phyloP scores from a whole-genome alignment of 1,140 invertebrate species.

The Scaptodrosophila lebanonensis region DNA sequence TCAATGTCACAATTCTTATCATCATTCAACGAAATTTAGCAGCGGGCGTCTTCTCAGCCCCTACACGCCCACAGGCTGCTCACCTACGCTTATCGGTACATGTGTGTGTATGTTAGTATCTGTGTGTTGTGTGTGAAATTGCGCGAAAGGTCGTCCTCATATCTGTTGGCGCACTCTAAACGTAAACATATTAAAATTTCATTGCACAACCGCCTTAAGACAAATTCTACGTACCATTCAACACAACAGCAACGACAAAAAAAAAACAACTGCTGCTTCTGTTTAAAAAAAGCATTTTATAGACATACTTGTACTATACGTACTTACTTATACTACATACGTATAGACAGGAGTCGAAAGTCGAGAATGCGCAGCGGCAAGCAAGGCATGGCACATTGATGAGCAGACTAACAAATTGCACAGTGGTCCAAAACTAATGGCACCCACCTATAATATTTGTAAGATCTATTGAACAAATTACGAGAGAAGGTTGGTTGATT shows the following conservation, averaged over 20 bases:
- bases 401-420: too few species aligned
- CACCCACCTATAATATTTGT: too few species aligned
- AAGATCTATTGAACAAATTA: too few species aligned
- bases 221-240: not conserved
- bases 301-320: too few species aligned
- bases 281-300: too few species aligned
- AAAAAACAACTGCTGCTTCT: constrained; percentile 1
- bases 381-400: too few species aligned
- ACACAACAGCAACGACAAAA: not conserved
- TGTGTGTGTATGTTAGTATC: too few species aligned
- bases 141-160: constrained; percentile 44
- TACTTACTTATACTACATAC: too few species aligned
- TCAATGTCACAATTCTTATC: too few species aligned
- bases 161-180: constrained; percentile 4
- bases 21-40: not conserved
- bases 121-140: constrained; percentile 19
- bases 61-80: not conserved
- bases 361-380: not conserved
- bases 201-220: constrained; percentile 22
- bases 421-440: too few species aligned
- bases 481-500: too few species aligned
- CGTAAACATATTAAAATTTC: constrained; percentile 61
- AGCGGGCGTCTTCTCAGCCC: not conserved
- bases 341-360: not conserved
- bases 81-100: too few species aligned